Base-by-base conservation (phyloP, 2,888 invertebrate genomes). In the Megalurothrips usitatus region DNA sequence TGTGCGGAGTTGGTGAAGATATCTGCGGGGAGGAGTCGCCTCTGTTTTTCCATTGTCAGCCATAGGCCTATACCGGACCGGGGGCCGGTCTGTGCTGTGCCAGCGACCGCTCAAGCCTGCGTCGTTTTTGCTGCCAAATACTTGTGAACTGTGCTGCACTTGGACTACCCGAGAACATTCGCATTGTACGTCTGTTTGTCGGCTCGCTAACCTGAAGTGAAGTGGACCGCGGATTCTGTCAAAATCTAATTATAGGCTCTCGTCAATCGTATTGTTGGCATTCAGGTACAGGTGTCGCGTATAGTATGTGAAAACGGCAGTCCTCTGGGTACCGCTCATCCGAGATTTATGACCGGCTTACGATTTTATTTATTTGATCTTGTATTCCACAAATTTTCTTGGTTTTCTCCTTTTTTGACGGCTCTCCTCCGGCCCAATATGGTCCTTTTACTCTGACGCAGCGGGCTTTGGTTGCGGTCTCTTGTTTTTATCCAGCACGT, bases 61-160 rank as follows among this genome's bases (percentile, higher is more conserved):
- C 68, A 26, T 75, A 75, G 68, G 68, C 68, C 68, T 75, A 75
- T 75, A 75, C 68, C 68, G 68, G 68, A 75, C 68, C 68, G 68
- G 68, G 68, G 68, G 68, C 68, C 68, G 68, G 68, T 26, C 68
- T 26, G 23, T 26, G 23, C 68, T 75, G 58, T 58, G 19, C 58
- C 14, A 19, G 4, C 34, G 19, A 58, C 58, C 17, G 58, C 58
- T 58, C 14, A n/a, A 58, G 34, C 68, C 68, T 75, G 58, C 23
- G 26, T 75, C 68, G 26, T 23, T 6, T 68, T 68, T 23, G 68
- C 34, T 75, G 23, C 10, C 58, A 58, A 75, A 75, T 26, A 26
- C 26, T 26, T 26, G 68, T 12, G 68, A 23, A 26, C 26, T 12
- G 8, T 75, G 26, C 12, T 17, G 6, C 17, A 1, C 2, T 58